Evolutionary conservation across 2,797 vertebrate species (phyloP).

Genomic region (Amphiprion clarkii): DNA sequence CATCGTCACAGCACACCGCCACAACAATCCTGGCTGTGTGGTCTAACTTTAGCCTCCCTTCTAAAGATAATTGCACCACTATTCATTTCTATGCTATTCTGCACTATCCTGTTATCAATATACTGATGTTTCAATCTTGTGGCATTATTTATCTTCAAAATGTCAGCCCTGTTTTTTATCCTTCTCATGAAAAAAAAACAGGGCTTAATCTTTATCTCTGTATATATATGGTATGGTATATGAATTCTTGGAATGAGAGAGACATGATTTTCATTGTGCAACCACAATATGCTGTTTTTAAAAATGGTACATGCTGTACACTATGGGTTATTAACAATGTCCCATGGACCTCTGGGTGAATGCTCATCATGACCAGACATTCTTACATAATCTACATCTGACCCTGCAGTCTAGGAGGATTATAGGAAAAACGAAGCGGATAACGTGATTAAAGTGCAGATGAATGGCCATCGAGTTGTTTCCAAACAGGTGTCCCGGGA

Average conservation of each 20-base stretch:
- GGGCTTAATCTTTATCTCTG: neutral
- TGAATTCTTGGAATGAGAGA: neutral
- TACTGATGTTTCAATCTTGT: neutral
- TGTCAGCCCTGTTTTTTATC: neutral
- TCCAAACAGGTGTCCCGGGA: constrained; percentile 32
- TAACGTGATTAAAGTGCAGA: constrained; percentile 27
- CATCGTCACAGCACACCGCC: neutral
- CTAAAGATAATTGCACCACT: neutral
- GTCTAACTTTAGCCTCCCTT: neutral
- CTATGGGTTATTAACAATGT: neutral
- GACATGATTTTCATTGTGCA: neutral
- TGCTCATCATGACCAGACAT: constrained; percentile 12
- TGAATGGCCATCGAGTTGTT: constrained; percentile 14
- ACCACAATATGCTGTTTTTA: neutral
- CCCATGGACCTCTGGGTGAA: neutral
- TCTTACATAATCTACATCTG: constrained; percentile 22
- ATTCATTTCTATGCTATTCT: neutral
- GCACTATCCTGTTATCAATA: neutral
- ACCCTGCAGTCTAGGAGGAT: constrained; percentile 15
- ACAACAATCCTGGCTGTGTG: neutral
- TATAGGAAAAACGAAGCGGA: constrained; percentile 31
- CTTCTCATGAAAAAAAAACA: neutral
- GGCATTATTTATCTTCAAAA: neutral
- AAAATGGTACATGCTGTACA: neutral
- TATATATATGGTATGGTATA: neutral